A percentile compares a stretch with the other conserved stretches of the same genome.
Conservation (phyloP, 2,113 vertebrate genomes). For the Cottus gobio region DNA sequence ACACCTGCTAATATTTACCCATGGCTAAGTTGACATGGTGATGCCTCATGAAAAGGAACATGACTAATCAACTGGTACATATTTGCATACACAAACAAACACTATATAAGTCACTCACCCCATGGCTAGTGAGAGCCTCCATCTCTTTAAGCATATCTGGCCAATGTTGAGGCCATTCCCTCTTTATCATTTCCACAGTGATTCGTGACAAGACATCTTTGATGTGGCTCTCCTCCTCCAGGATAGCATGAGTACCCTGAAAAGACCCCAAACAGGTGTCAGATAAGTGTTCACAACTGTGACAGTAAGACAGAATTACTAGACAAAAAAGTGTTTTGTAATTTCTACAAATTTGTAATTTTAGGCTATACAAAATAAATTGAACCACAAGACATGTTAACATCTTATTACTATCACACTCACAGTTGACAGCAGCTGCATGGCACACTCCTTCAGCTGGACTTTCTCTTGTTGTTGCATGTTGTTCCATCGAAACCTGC, state of each 20-base stretch:
- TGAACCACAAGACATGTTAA: neutral
- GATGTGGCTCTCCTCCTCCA: constrained; percentile 96
- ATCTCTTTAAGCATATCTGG: constrained; percentile 96
- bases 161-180: constrained; percentile 99
- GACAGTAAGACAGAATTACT: constrained; percentile 32
- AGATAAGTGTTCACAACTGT: neutral
- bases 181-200: constrained; percentile 97
- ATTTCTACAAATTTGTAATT: too few relatives aligned
- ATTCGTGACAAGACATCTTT: constrained; percentile 96
- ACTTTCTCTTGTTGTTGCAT: constrained; percentile 94
- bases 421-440: constrained; percentile 85
- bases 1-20: neutral
- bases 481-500: constrained; percentile 94
- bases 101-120: constrained; percentile 81
- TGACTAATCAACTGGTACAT: neutral
- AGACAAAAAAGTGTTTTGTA: too few relatives aligned
- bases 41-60: constrained; percentile 20
- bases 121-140: constrained; percentile 90
- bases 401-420: neutral
- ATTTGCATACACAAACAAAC: neutral
- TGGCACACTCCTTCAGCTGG: constrained; percentile 93
- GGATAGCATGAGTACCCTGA: constrained; percentile 91
- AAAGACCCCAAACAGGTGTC: constrained; percentile 9
- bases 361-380: neutral
- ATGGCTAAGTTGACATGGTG: neutral